Base-by-base conservation (phyloP, 2,113 vertebrate genomes). In the Elgaria multicarinata region DNA sequence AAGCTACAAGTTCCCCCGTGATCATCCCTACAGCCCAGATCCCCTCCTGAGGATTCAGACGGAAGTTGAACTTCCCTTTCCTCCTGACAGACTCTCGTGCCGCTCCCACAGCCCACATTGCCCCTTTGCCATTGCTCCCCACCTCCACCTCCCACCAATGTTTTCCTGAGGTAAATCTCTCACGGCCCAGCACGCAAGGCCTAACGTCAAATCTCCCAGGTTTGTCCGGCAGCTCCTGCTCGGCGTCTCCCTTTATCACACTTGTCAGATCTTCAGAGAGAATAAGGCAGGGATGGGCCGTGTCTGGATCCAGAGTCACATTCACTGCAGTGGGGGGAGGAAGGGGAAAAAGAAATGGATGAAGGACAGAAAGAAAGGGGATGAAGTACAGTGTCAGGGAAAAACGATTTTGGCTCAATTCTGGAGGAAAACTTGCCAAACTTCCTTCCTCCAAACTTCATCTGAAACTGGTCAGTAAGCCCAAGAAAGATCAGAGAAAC, bases 1-100 rank as follows among this genome's bases (percentile, higher is more conserved):
- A 42, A 28, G 3, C 2, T 1, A 1, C 2, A 50, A 36, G 33
- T 24, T 13, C 69, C 0, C 44, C 77, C 46, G 1, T 6, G 10
- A 36, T n/a, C 3, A n/a, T 86, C 33, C 91, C 92, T 82, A 96
- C 92, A 50, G 94, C 94, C 64, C 97, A 97, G 90, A 97, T 94
- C 13, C 95, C 95, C 28, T 96, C 95, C 81, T 94, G 86, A 1
- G 95, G 95, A 58, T 87, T 89, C 44, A 50, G 77, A 10, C 28
- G 26, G 81, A 96, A 92, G 0, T 87, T 89, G 18, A 92, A 91
- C 58, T 96, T 95, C 3, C 96, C 96, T 4, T 96, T 97, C 90
- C 96, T 93, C 69, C 86, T 90, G 36, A 92, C 93, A 1, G 72
- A 75, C 22, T 95, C 92, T 50, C 46, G 72, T 4, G 95, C 95